Conservation (phyloP, 2,113 vertebrate species). For the Pelvicachromis taeniatus region DNA sequence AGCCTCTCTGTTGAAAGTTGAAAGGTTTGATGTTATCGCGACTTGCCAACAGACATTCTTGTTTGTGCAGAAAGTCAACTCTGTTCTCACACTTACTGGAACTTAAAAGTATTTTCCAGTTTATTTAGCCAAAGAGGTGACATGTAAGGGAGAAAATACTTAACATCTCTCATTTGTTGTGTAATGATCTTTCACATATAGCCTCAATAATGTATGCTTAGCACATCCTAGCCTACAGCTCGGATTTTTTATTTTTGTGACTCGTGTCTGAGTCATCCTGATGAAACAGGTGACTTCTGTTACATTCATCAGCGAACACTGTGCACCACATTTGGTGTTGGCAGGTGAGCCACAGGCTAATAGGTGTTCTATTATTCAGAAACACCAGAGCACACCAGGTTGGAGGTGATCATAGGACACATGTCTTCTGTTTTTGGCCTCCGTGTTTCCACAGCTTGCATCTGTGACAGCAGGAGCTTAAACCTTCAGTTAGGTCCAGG, state of each 20-base stretch:
- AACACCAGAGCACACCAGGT: not conserved
- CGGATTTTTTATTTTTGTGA: not conserved
- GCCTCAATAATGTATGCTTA: not conserved
- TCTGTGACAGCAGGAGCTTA: not conserved
- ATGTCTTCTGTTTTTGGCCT: not conserved
- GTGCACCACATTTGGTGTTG: not conserved
- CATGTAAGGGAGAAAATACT: not conserved
- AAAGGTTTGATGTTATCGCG: not conserved
- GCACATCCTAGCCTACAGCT: not conserved
- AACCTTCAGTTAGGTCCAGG: not conserved
- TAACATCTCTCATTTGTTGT: not conserved
- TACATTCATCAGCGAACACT: not conserved
- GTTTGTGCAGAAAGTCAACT: not conserved
- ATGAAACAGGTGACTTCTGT: not conserved
- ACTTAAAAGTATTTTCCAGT: not conserved
- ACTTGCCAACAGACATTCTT: not conserved
- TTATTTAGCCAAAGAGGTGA: not conserved
- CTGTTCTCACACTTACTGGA: not conserved
- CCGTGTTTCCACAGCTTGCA: not conserved
- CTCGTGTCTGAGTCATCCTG: not conserved
- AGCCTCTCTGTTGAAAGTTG: not conserved
- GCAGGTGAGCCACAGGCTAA: conserved; percentile 47
- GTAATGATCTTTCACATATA: not conserved
- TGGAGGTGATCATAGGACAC: not conserved
- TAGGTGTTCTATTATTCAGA: conserved; percentile 49